These are phyloP conservation scores for Hyposoter dolosus DNA, from an alignment of 2,888 invertebrate genomes.

Conservation along the genomic window DNA sequence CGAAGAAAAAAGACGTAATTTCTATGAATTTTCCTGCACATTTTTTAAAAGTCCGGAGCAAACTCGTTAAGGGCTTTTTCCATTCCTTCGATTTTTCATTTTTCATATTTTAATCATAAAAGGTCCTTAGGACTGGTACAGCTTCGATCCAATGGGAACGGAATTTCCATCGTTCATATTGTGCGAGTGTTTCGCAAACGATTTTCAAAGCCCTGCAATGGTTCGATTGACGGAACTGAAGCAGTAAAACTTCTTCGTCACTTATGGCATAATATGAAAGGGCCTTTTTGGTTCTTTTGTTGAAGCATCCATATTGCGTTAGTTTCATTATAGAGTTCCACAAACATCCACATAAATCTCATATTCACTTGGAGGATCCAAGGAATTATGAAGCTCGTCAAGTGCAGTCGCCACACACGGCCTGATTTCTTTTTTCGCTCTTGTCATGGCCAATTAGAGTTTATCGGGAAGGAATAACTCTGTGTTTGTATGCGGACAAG, in stretches of 20 bases:
- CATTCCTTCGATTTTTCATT: too few relatives aligned
- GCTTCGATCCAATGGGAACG: background rate
- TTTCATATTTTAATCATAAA: background rate
- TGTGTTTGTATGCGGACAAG: conserved; percentile 4
- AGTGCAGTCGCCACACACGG: conserved; percentile 45
- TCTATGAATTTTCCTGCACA: background rate
- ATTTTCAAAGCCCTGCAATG: conserved; percentile 6
- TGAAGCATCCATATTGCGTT: conserved; percentile 18
- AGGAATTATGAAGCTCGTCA: conserved; percentile 64
- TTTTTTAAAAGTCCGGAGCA: background rate
- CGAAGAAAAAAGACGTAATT: background rate
- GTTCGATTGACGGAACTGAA: conserved; percentile 2
- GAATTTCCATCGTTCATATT: background rate
- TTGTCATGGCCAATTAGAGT: conserved; percentile 66
- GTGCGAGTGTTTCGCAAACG: background rate
- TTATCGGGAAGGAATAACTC: conserved; percentile 38
- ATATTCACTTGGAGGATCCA: conserved; percentile 13
- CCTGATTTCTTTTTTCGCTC: conserved; percentile 23
- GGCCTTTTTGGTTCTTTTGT: conserved; percentile 6
- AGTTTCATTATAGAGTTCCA: conserved; percentile 32
- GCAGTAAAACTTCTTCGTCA: background rate
- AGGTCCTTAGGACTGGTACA: background rate
- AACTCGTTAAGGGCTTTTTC: background rate
- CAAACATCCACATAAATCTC: conserved; percentile 12
- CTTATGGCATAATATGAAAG: background rate